Evolutionary conservation across 2,113 vertebrate species (phyloP), one percentile per base, ranked within the genome.

Genomic region (Spea multiplicata): DNA sequence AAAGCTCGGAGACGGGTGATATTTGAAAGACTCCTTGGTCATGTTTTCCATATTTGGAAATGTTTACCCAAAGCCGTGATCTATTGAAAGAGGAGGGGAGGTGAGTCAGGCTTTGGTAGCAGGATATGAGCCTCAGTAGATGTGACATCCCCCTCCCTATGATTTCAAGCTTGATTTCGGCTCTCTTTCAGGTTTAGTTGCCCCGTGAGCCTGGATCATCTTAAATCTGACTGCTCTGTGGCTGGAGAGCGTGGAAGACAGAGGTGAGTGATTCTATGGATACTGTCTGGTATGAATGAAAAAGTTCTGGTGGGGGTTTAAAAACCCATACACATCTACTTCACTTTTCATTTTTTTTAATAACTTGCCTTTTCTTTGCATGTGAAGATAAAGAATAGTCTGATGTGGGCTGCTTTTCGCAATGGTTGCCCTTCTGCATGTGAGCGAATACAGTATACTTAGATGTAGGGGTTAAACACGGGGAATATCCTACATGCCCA

Each of bases 11-110:
- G 87, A 86, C 86, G 90, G 89, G 89, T 87, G 90, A 93, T 92
- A 94, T 91, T 94, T 91, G 89, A 93, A 93, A 93, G 93, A 92
- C 91, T 91, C 91, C 88, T 91, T 86, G 92, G 90, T 89, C 91
- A 91, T 92, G 91, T 93, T 96, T 91, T 93, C 96, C 96, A 95
- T 98, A 97, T 97, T 97, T 97, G 96, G 97, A 94, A 97, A 97
- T 98, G 96, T 98, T 98, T 98, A 97, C 93, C 94, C 95, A 93
- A 93, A 90, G 90, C 90, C 88, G 91, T 92, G 93, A 94, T 93
- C 94, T 95, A 92, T 95, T 90, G 93, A 93, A 89, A 92, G 88
- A 80, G 90, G 89, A 91, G 88, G 89, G 88, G 92, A 90, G 90
- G 90, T 92, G 91, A 93, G 91, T 93, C 91, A 92, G 91, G 91